phyloP scores from a whole-genome alignment of 2,113 vertebrate species.

The Ramphastos sulfuratus region DNA sequence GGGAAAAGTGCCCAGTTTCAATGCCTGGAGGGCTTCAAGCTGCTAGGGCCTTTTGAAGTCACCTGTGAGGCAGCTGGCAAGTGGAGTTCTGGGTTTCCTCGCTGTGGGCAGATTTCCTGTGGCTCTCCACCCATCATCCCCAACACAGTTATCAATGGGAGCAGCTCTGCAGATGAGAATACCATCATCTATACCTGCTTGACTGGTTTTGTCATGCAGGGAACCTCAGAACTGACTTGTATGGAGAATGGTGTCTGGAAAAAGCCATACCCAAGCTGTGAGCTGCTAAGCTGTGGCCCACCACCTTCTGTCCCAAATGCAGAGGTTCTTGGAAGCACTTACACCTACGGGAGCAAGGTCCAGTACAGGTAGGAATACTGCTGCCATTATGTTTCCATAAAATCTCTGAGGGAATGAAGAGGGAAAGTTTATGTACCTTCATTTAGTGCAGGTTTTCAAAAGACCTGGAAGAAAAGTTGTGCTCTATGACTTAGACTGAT shows the following conservation, averaged over 20 bases:
- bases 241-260: slow-evolving; percentile 85
- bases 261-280: slow-evolving; percentile 85
- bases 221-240: slow-evolving; percentile 83
- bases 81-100: slow-evolving; percentile 89
- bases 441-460: not conserved
- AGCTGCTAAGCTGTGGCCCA: slow-evolving; percentile 85
- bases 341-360: slow-evolving; percentile 86
- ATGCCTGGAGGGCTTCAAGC: slow-evolving; percentile 86
- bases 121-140: slow-evolving; percentile 80
- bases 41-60: slow-evolving; percentile 84
- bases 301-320: slow-evolving; percentile 84
- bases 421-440: not conserved
- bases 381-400: not conserved
- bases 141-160: slow-evolving; percentile 85
- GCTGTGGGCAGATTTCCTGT: slow-evolving; percentile 83
- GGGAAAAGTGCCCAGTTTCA: slow-evolving; percentile 80
- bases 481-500: not conserved
- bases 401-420: not conserved
- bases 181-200: slow-evolving; percentile 86
- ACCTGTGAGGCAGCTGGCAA: slow-evolving; percentile 84
- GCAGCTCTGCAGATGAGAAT: slow-evolving; percentile 76
- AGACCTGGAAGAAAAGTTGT: not conserved
- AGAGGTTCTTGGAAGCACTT: slow-evolving; percentile 71
- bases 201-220: slow-evolving; percentile 82
- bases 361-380: slow-evolving; percentile 87